These are phyloP conservation scores for Chelonus insularis DNA, from an alignment of 1,140 invertebrate genomes.

Conservation along the genomic window DNA sequence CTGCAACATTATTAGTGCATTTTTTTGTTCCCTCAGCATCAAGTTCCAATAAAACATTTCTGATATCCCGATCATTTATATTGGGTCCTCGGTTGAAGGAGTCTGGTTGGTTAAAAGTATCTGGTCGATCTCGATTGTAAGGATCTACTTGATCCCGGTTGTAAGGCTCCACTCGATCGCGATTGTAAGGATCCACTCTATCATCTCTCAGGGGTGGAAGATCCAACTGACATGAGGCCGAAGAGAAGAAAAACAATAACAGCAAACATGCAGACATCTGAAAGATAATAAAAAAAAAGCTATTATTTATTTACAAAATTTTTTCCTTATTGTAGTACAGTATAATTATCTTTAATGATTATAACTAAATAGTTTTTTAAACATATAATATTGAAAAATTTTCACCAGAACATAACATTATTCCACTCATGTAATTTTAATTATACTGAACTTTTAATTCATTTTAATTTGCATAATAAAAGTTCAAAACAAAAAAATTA, in stretches of 20 bases:
- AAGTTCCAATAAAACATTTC: conserved; percentile 66
- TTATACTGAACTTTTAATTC: too few species aligned
- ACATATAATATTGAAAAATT: too few species aligned
- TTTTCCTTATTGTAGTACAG: not conserved
- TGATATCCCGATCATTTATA: conserved; percentile 39
- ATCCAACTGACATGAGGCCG: conserved; percentile 46
- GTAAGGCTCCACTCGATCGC: conserved; percentile 14
- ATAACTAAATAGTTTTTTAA: too few species aligned
- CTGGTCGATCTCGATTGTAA: conserved; percentile 39
- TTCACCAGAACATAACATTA: not conserved
- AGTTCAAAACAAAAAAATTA: too few species aligned
- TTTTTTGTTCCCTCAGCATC: conserved; percentile 74
- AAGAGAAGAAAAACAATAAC: conserved; percentile 26
- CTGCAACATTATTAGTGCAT: conserved; percentile 79
- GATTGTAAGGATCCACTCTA: conserved; percentile 13
- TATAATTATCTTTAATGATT: too few species aligned
- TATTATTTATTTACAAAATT: not conserved
- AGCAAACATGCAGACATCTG: conserved; percentile 37
- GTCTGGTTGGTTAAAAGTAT: conserved; percentile 17
- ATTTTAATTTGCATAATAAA: too few species aligned
- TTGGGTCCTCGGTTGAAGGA: conserved; percentile 14
- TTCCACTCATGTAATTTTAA: not conserved
- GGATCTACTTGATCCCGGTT: conserved; percentile 23
- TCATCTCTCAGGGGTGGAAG: conserved; percentile 45
- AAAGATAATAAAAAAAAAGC: too few species aligned